Conservation (phyloP, 2,113 vertebrate species). For the Danionella cerebrum region DNA sequence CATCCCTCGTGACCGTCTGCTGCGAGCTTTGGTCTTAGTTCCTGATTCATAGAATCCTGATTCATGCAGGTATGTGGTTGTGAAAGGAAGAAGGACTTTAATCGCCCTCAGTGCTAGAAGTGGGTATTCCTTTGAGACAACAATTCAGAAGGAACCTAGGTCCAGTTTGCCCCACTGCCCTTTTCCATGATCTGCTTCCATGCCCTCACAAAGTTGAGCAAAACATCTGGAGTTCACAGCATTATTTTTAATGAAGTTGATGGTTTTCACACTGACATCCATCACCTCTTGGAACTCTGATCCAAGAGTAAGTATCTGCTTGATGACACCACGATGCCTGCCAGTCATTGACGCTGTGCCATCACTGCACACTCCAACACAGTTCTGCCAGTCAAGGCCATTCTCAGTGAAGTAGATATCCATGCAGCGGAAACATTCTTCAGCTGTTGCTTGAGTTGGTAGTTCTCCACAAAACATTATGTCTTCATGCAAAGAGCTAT, state of each 20-base stretch:
- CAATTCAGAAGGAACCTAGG: too few relatives aligned
- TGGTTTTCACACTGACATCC: slow-evolving; percentile 11
- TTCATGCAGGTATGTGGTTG: slow-evolving; percentile 18
- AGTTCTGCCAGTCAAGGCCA: slow-evolving; percentile 6
- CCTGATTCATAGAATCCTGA: slow-evolving; percentile 32
- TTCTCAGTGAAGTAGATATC: too few relatives aligned
- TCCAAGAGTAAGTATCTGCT: neutral
- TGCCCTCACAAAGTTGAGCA: neutral
- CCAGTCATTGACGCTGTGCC: neutral
- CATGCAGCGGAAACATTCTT: too few relatives aligned
- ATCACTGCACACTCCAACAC: neutral
- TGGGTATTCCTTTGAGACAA: slow-evolving; percentile 20
- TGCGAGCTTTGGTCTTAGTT: too few relatives aligned
- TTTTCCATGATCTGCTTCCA: slow-evolving; percentile 16
- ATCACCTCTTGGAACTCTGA: slow-evolving; percentile 8
- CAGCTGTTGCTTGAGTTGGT: too few relatives aligned
- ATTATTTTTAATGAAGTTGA: slow-evolving; percentile 24
- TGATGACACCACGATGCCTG: neutral
- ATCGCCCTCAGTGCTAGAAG: slow-evolving; percentile 13
- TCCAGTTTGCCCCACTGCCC: too few relatives aligned
- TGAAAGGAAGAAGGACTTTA: slow-evolving; percentile 20
- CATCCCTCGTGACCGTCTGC: too few relatives aligned
- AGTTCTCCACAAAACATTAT: too few relatives aligned
- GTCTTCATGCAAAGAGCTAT: too few relatives aligned
- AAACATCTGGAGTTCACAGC: slow-evolving; percentile 26